Percentiles rank a stretch among this genome's conserved stretches.
These are phyloP conservation scores for Hippopotamyrus pictus DNA, from an alignment of 2,797 vertebrate genomes.

Conservation along the genomic window DNA sequence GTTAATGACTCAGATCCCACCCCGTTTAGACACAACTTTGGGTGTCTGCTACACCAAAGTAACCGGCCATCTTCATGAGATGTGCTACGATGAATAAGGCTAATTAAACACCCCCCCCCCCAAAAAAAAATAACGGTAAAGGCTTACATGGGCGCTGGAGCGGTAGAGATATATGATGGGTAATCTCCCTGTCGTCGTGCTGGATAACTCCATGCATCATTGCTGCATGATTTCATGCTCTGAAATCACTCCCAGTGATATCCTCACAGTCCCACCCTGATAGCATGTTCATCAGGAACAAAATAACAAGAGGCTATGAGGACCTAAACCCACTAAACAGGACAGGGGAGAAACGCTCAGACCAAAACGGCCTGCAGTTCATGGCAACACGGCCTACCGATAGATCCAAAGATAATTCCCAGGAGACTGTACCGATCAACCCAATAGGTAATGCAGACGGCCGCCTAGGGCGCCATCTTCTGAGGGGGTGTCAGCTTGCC, in stretches of 20 bases:
- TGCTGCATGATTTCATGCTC: conserved; percentile 33
- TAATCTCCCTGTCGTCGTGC: neutral
- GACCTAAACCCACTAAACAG: conserved; percentile 38
- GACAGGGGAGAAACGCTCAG: conserved; percentile 19
- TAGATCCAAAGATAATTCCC: neutral
- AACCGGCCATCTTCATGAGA: neutral
- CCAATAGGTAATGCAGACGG: neutral
- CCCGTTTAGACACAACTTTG: neutral
- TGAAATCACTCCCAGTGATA: conserved; percentile 48
- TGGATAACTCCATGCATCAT: conserved; percentile 5
- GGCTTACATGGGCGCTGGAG: neutral
- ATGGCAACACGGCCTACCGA: neutral
- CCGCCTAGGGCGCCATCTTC: neutral
- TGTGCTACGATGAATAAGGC: neutral
- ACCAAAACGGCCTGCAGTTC: neutral
- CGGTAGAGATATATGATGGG: neutral
- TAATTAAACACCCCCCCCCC: neutral
- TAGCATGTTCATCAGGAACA: conserved; percentile 54
- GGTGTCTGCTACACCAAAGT: neutral
- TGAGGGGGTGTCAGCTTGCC: neutral
- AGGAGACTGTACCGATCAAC: neutral
- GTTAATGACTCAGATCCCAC: neutral
- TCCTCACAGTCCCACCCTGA: conserved; percentile 55
- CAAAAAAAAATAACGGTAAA: neutral
- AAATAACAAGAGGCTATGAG: conserved; percentile 32